phyloP scores from a whole-genome alignment of 2,113 vertebrate species.

The Scolopax mira region DNA sequence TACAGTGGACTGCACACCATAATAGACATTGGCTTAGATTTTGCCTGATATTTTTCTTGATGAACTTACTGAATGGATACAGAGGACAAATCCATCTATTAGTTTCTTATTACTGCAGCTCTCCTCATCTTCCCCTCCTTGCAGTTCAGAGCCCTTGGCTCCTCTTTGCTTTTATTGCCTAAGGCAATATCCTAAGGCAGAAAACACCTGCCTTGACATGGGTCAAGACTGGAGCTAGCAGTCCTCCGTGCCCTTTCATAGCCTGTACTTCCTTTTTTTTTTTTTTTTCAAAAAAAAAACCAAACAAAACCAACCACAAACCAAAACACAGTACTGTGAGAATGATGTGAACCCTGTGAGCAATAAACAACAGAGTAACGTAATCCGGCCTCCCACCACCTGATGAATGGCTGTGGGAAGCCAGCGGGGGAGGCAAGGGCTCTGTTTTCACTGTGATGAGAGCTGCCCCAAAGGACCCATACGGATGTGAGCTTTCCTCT shows the following conservation, averaged over 20 bases:
- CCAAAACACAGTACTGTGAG: background rate
- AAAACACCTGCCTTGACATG: background rate
- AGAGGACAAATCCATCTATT: background rate
- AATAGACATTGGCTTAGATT: background rate
- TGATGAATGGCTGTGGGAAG: background rate
- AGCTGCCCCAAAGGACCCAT: slow-evolving; percentile 42
- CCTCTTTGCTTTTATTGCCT: background rate
- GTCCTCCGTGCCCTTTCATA: background rate
- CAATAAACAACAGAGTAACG: background rate
- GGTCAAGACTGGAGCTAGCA: background rate
- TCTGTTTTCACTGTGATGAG: background rate
- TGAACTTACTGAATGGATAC: background rate
- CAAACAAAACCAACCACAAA: background rate
- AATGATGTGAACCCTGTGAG: slow-evolving; percentile 37
- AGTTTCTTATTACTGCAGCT: background rate
- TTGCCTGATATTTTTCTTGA: background rate
- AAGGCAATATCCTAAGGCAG: background rate
- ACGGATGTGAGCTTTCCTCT: slow-evolving; percentile 23
- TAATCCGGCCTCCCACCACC: background rate
- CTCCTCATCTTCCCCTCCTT: background rate
- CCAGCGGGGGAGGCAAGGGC: background rate
- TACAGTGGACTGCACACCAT: background rate
- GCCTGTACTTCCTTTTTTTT: background rate
- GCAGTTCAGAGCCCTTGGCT: background rate
- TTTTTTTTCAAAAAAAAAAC: background rate